Evolutionary conservation across 2,113 vertebrate genomes (phyloP), one percentile per base, ranked within the genome.

Genomic region (Oreochromis tanganicae): DNA sequence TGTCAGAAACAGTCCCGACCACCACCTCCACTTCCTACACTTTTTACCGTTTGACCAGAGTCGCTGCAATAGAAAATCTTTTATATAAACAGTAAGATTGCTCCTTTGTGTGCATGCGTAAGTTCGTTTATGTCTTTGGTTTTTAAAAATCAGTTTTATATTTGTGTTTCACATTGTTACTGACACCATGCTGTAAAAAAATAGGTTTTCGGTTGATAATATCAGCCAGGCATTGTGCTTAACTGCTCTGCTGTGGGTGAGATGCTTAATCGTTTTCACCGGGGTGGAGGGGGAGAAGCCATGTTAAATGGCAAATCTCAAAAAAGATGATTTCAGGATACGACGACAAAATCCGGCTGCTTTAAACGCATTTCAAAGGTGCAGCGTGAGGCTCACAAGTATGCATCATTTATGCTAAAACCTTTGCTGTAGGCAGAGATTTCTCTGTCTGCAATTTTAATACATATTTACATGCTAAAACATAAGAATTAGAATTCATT

Each of bases 401-500:
- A 75, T 38, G 29, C 81, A 84, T 92, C 93, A 87, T 94, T 91
- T 92, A 87, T 91, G 93, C 91, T 91, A 83, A 91, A 94, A 90
- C 86, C 84, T 92, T 88, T 46, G 93, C 95, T 94, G 88, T 81
- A 94, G 95, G 96, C 95, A 83, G 91, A 91, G 94, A 95, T 96
- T 95, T 95, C 91, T 94, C 91, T 59, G 85, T 95, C 94, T 95
- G 79, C 93, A 91, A 88, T 90, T 95, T 95, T 95, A 94, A 96
- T 94, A 94, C 94, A 96, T 92, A 96, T 96, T 96, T 95, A 96
- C 95, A 96, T 95, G 95, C 95, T 95, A 93, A 96, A 96, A 96
- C 95, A 96, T 82, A 94, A 85, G 93, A 96, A 96, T 96, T 96
- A 96, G 95, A 97, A 96, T 96, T 96, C 96, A 96, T 96, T 96